Conservation (phyloP, 2,113 vertebrate species). For the Athene cunicularia region DNA sequence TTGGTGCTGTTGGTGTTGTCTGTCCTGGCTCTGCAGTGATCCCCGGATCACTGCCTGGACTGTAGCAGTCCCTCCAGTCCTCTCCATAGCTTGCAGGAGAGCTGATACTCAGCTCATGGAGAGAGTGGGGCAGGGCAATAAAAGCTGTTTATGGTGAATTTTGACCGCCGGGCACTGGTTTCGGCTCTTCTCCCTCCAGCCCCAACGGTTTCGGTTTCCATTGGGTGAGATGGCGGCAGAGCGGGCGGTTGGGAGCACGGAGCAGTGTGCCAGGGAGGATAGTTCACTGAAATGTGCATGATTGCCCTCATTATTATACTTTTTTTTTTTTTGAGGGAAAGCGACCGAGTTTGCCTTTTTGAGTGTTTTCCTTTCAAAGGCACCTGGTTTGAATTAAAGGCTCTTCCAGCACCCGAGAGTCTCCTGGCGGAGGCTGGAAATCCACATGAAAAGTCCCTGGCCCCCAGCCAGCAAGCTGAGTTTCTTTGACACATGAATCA, state of each 20-base stretch:
- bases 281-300: background rate
- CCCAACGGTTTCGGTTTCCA: background rate
- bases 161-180: background rate
- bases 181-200: background rate
- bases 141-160: background rate
- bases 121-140: background rate
- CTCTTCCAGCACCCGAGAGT: constrained; percentile 71
- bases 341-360: constrained; percentile 6
- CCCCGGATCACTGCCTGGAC: background rate
- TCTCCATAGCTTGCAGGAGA: background rate
- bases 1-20: accelerated
- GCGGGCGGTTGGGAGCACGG: accelerated
- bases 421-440: constrained; percentile 69
- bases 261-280: background rate
- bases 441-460: constrained; percentile 70
- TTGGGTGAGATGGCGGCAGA: background rate
- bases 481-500: constrained; percentile 53
- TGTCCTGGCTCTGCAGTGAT: background rate
- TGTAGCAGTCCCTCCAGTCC: accelerated
- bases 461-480: constrained; percentile 1
- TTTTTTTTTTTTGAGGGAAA: background rate
- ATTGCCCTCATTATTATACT: background rate
- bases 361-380: constrained; percentile 63
- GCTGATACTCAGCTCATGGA: background rate
- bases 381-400: constrained; percentile 78